Evolutionary conservation across 2,113 vertebrate genomes (phyloP), one percentile per base, ranked within the genome.

Genomic region (Casuarius casuarius): DNA sequence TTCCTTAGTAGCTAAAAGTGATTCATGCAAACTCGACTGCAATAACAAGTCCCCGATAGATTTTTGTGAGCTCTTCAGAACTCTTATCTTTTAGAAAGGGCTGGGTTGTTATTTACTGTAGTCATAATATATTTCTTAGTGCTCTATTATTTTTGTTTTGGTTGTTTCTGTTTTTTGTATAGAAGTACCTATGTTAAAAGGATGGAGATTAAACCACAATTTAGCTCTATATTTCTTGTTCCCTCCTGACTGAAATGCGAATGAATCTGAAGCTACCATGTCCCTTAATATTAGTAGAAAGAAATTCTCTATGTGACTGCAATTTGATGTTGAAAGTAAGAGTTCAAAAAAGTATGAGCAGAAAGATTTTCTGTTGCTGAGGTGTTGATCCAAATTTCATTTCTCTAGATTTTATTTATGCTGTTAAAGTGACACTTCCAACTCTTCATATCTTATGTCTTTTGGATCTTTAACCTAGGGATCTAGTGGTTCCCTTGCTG

Each of bases 251-350:
- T 74, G 70, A 42, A 92, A 63, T 14, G 22, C 8, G 33, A 76
- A 71, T 54, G 7, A 67, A 49, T 63, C n/a, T 56, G 33, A 65
- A 63, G 10, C 82, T 75, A 19, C 8, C 20, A 54, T 79, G 23
- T 54, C 42, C 20, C 28, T 68, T 79, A 63, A 42, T 86, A 52
- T 51, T 87, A 82, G 51, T 26, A 71, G 42, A 87, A 94, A 86
- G 71, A 74, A 83, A 10, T 42, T 42, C 42, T 87, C 52, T 70
- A 12, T 40, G 20, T 81, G 48, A 54, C 46, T 82, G 46, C n/a
- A 79, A 68, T 85, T 89, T 84, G 76, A 87, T 52, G 52, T 51
- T 82, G 89, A 90, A 78, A 92, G 52, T 81, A 77, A 88, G n/a
- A 67, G 29, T 82, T 91, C 35, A 58, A 73, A 66, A 31, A 35